Conservation (phyloP, 2,797 vertebrate genomes). For the Sebastes baramenuke region DNA sequence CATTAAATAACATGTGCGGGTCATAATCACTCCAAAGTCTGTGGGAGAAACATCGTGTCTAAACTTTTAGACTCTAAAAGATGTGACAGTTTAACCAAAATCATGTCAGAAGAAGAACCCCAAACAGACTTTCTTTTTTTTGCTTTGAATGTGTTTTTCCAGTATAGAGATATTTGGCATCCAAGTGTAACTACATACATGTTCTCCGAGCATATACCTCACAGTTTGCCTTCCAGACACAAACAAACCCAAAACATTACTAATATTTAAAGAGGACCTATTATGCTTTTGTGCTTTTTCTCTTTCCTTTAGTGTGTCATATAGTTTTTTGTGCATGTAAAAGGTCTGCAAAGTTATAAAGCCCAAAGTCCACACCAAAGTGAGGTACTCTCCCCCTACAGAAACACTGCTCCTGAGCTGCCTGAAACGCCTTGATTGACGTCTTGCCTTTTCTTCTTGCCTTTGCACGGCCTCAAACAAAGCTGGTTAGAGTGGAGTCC, state of each 20-base stretch:
- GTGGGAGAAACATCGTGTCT: neutral
- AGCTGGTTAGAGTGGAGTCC: too few species aligned
- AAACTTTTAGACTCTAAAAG: neutral
- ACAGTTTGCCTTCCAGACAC: neutral
- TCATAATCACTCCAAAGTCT: neutral
- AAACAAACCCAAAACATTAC: neutral
- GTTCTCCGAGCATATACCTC: neutral
- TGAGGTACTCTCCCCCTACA: too few species aligned
- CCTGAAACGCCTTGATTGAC: too few species aligned
- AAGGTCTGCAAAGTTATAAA: too few species aligned
- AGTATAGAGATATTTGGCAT: neutral
- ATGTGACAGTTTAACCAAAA: neutral
- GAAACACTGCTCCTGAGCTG: too few species aligned
- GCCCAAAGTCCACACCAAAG: too few species aligned
- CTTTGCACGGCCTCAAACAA: too few species aligned
- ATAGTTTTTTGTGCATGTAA: too few species aligned
- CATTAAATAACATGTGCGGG: neutral
- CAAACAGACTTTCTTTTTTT: neutral
- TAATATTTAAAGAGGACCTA: neutral
- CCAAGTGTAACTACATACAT: neutral
- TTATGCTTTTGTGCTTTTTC: too few species aligned
- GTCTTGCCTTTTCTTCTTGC: too few species aligned
- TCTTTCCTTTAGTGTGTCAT: too few species aligned
- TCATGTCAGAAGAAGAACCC: neutral
- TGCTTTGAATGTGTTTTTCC: neutral